Evolutionary conservation across 35 echinoderm and acorn worm species (phyloP).

Genomic region (Heliocidaris erythrogramma): DNA sequence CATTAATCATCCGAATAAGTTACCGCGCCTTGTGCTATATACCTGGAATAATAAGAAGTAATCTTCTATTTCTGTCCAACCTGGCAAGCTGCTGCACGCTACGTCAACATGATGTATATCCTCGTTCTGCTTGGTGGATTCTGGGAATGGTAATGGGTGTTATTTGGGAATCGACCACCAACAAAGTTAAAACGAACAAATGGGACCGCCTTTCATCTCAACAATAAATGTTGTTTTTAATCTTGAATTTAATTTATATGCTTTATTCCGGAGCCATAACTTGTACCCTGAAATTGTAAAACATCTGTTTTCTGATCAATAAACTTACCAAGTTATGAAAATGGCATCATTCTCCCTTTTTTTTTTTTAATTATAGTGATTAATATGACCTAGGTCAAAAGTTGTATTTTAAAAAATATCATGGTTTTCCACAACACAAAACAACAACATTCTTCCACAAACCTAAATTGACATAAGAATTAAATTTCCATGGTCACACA

Average conservation of each 20-base stretch:
- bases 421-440: too few species aligned
- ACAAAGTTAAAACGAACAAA: not conserved
- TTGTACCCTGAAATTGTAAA: not conserved
- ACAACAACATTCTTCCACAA: too few species aligned
- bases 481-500: too few species aligned
- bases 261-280: not conserved
- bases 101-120: not conserved
- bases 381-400: not conserved
- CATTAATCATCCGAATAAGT: not conserved
- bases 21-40: not conserved
- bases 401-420: not conserved
- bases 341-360: not conserved
- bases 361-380: not conserved
- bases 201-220: not conserved
- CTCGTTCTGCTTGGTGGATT: not conserved
- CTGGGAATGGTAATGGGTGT: not conserved
- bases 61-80: not conserved
- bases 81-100: not conserved
- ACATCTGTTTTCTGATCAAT: not conserved
- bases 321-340: not conserved
- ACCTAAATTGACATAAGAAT: too few species aligned
- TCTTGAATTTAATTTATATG: not conserved
- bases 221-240: not conserved
- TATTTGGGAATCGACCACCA: not conserved
- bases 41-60: not conserved